Evolutionary conservation across 2,888 invertebrate species (phyloP).

Genomic region (Margaritifera margaritifera): DNA sequence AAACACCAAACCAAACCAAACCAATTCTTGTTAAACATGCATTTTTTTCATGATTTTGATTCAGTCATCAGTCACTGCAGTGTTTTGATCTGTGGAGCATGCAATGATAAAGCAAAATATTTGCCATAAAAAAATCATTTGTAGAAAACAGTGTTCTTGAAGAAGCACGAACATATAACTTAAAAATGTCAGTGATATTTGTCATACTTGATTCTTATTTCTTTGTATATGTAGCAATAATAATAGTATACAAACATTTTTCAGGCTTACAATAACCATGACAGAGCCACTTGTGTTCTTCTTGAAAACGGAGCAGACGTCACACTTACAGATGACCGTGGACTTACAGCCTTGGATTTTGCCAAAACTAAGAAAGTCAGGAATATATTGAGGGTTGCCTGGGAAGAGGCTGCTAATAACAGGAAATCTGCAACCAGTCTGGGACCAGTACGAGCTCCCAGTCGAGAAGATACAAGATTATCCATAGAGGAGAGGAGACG

Average conservation of each 20-base stretch:
- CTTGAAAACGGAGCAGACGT: conserved; percentile 67
- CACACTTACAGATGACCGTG: conserved; percentile 65
- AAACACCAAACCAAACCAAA: too few species aligned
- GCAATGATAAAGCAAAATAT: too few species aligned
- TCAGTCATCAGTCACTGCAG: too few species aligned
- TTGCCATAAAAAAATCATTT: too few species aligned
- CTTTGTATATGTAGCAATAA: too few species aligned
- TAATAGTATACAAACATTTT: conserved; percentile 1
- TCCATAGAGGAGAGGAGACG: conserved; percentile 43
- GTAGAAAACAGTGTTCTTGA: too few species aligned
- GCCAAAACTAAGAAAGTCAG: conserved; percentile 67
- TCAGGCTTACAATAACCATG: conserved; percentile 70
- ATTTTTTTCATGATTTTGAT: too few species aligned
- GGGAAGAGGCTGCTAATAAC: conserved; percentile 60
- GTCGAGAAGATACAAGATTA: conserved; percentile 37
- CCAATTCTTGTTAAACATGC: too few species aligned
- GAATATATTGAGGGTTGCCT: conserved; percentile 62
- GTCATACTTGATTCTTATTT: too few species aligned
- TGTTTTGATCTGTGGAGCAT: too few species aligned
- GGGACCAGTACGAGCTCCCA: conserved; percentile 51
- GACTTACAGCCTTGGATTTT: conserved; percentile 66
- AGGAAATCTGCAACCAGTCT: conserved; percentile 42
- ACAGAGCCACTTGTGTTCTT: conserved; percentile 57
- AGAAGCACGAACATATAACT: too few species aligned
- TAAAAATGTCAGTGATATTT: too few species aligned